Evolutionary conservation across 1,140 invertebrate species (phyloP).

Genomic region (Wiebesia pumilae): DNA sequence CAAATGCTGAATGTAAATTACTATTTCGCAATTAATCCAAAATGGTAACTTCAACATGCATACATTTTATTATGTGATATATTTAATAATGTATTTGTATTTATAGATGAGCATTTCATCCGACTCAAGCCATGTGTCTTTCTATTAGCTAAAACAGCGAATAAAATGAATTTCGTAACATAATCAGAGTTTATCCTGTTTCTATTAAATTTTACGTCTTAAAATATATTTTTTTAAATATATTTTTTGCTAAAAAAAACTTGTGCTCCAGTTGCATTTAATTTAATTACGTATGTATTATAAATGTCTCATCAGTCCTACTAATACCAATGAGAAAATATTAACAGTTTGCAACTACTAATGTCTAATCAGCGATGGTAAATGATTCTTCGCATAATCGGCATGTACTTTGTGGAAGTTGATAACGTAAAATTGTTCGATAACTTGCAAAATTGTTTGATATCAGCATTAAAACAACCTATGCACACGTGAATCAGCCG

Average conservation of each 20-base stretch:
- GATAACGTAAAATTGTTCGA: neutral
- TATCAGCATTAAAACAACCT: neutral
- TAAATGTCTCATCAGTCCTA: constrained; percentile 3
- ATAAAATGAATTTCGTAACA: constrained; percentile 30
- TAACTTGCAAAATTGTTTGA: neutral
- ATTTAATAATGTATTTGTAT: constrained; percentile 8
- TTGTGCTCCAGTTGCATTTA: neutral
- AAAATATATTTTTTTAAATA: neutral
- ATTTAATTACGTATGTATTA: neutral
- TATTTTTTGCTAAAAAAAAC: neutral
- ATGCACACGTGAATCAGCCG: neutral
- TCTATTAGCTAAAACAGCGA: constrained; percentile 9
- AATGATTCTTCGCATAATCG: neutral
- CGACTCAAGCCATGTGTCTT: constrained; percentile 21
- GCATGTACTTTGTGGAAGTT: constrained; percentile 19
- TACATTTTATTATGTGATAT: neutral
- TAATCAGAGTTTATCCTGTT: neutral
- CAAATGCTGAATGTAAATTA: neutral
- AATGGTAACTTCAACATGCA: neutral
- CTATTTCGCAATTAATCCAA: neutral
- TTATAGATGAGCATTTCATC: neutral
- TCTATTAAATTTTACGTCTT: too few species aligned
- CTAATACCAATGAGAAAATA: constrained; percentile 20
- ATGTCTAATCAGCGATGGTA: constrained; percentile 19
- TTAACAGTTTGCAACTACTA: constrained; percentile 42